These are phyloP conservation scores for Rhinogobio ventralis DNA, from an alignment of 2,797 vertebrate genomes.

Conservation along the genomic window DNA sequence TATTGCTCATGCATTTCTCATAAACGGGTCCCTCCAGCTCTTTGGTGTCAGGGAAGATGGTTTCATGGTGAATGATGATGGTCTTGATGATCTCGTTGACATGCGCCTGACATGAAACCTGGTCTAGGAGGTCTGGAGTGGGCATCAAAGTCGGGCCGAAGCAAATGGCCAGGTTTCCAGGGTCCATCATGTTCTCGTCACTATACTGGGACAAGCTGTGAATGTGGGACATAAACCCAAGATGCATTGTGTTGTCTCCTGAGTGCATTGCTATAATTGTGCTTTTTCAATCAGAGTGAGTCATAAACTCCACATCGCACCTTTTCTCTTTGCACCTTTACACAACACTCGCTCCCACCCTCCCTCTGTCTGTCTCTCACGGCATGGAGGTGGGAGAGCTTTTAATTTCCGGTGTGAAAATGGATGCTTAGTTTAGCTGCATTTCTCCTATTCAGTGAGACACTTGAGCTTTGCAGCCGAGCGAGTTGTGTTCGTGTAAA, in stretches of 20 bases:
- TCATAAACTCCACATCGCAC: constrained; percentile 61
- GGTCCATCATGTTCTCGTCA: constrained; percentile 99
- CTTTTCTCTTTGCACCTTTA: constrained; percentile 58
- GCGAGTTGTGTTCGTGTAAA: neutral
- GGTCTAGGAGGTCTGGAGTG: constrained; percentile 94
- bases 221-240: neutral
- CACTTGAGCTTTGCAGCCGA: constrained; percentile 13
- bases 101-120: constrained; percentile 97
- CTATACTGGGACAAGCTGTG: constrained; percentile 96
- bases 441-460: constrained; percentile 37
- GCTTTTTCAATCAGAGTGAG: constrained; percentile 13
- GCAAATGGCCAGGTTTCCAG: constrained; percentile 96
- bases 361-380: constrained; percentile 28
- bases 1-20: constrained; percentile 98
- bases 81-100: constrained; percentile 98
- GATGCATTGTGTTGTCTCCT: neutral
- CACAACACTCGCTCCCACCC: constrained; percentile 55
- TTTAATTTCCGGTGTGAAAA: constrained; percentile 60
- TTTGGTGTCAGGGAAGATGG: constrained; percentile 95
- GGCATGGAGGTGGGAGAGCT: constrained; percentile 56
- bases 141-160: constrained; percentile 98
- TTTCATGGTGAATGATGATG: constrained; percentile 97
- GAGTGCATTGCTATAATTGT: neutral
- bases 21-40: constrained; percentile 96
- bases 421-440: constrained; percentile 51